Evolutionary conservation across 1,140 invertebrate species (phyloP).

Genomic region (Anoplolepis gracilipes): DNA sequence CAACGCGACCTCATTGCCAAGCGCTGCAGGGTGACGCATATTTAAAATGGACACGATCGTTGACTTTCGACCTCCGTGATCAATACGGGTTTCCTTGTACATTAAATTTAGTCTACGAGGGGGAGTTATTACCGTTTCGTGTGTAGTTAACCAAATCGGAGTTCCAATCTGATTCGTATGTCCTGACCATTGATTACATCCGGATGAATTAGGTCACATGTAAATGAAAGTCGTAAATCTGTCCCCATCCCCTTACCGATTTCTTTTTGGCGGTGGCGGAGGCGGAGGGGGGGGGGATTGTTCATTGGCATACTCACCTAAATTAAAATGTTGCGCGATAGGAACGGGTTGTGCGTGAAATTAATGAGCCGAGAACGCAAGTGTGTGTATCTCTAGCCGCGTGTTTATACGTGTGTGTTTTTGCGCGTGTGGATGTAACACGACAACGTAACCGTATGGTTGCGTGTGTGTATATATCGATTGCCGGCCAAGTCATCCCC

Average conservation of each 20-base stretch:
- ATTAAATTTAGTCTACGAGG: constrained; percentile 72
- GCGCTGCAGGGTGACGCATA: constrained; percentile 47
- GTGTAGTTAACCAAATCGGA: constrained; percentile 74
- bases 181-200: constrained; percentile 72
- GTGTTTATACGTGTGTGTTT: constrained; percentile 63
- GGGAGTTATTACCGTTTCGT: constrained; percentile 74
- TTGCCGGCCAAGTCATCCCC: constrained; percentile 82
- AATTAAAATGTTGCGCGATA: constrained; percentile 50
- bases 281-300: no score
- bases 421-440: constrained; percentile 48
- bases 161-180: constrained; percentile 73
- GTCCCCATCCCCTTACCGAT: constrained; percentile 38
- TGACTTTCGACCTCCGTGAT: constrained; percentile 71
- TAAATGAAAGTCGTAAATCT: constrained; percentile 76
- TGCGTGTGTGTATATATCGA: constrained; percentile 83
- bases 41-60: constrained; percentile 67
- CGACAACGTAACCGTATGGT: constrained; percentile 43
- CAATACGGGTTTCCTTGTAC: constrained; percentile 54
- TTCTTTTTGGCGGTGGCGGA: no score
- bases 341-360: constrained; percentile 29
- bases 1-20: constrained; percentile 46
- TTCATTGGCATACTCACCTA: constrained; percentile 51
- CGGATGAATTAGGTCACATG: constrained; percentile 75
- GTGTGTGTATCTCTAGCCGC: constrained; percentile 57
- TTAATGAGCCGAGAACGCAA: constrained; percentile 37